Base-by-base conservation (phyloP, 2,797 vertebrate species). In the Cyprinodon diabolis region DNA sequence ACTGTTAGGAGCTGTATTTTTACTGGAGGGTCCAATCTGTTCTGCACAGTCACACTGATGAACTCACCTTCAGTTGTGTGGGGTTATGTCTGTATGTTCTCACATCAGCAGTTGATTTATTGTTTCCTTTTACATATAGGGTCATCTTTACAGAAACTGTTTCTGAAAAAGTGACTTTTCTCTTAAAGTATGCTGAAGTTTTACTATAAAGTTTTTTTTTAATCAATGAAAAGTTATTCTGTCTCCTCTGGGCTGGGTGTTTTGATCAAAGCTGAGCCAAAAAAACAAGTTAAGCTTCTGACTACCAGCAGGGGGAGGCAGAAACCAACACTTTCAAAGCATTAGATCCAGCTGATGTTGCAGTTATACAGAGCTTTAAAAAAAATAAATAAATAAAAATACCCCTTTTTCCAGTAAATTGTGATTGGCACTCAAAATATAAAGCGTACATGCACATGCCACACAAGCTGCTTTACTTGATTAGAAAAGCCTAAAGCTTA, bases 221-320 rank as follows among this genome's bases (percentile, higher is more conserved):
- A 1, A 19, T 30, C 25, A 58, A 10, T 43, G 37, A 62, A 62
- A 40, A 40, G n/a, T 43, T 10, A 23, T 14, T 45, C 8, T 13
- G 37, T 14, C 40, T n/a, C 9, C 45, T 11, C n/a, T 3, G 21
- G 11, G 4, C 62, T 43, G 37, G 12, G 5, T 43, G 45, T 43
- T 11, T 19, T 37, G 9, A 40, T 62, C 9, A 11, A 40, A 19
- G 30, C 23, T 4, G 30, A 17, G 2, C 11, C 30, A 9, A 23
- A 5, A n/a, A 2, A 25, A 49, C 17, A 72, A 75, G 54, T 78
- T 12, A 66, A 62, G 70, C 11, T 1, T 19, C 0, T 7, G 0
- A 4, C 1, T 8, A 30, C 78, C 92, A 91, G 78, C 78, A 90
- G 92, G 81, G 83, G 81, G 90, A 65, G 87, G 89, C 84, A 92